Evolutionary conservation across 1,140 invertebrate species (phyloP), one percentile per base, ranked within the genome.

Genomic region (Augochlora pura): DNA sequence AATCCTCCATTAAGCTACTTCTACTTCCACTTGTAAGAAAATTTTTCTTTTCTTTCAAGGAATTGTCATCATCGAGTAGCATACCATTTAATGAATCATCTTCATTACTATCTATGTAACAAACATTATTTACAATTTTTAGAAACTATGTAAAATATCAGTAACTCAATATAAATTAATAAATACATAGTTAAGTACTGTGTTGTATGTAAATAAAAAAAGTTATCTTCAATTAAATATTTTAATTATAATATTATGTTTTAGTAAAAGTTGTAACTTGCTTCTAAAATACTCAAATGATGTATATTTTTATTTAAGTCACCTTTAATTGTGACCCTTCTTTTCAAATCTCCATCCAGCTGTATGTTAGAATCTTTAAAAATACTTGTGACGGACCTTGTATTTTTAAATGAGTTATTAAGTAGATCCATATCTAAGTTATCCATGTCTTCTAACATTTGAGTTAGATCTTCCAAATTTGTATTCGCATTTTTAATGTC

Each of bases 241-340:
- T 21, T 46, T 67, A 42, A 25, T 46, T n/a, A 18, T 27, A 46
- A 66, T 66, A 16, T 14, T 0, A 42, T 75, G 23, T 39, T 46
- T 27, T 60, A 68, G 23, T 38, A 62, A 38, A 60, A 68, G 46
- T 62, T 18, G 46, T 14, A 32, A 32, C 52, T 71, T 71, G 62
- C 27, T 27, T 5, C 5, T 42, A 25, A 63, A 77, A 39, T 70
- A 18, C 39, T 23, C 16, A 27, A 60, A 27, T 62, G n/a, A 23
- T 38, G 38, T 63, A 32, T 62, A 18, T 62, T 70, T 62, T 42
- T 27, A 42, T 38, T 54, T n/a, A 78, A 72, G 46, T 54, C 67
- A 89, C 88, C 88, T 87, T 84, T 81, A 62, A 90, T 88, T 39
- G 75, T 59, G 54, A 89, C 86, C 79, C 85, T 90, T 66, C 88